Percentiles rank a stretch among this genome's conserved stretches.
phyloP scores from a whole-genome alignment of 2,888 invertebrate species.

The Megastigmus dorsalis region DNA sequence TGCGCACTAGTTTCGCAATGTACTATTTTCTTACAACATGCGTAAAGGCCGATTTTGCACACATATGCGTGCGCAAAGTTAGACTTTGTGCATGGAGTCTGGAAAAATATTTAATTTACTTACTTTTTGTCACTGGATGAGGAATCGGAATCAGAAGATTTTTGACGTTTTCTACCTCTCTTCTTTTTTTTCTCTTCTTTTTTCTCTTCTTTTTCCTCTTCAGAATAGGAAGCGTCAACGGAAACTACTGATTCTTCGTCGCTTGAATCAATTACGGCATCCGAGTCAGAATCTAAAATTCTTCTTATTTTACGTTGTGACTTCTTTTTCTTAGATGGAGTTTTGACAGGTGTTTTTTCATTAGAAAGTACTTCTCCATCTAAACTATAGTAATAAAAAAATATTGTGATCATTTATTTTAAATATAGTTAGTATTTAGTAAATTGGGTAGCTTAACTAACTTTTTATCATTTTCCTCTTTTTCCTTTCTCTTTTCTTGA shows the following conservation, averaged over 20 bases:
- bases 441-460: conserved; percentile 29
- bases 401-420: conserved; percentile 3
- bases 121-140: conserved; percentile 61
- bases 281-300: conserved; percentile 66
- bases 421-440: background rate
- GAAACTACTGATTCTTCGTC: conserved; percentile 14
- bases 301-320: conserved; percentile 57
- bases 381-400: background rate
- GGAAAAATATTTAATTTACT: conserved; percentile 20
- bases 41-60: no score
- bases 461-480: conserved; percentile 55
- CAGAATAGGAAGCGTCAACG: conserved; percentile 51
- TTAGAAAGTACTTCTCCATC: background rate
- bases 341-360: conserved; percentile 17
- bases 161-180: conserved; percentile 56
- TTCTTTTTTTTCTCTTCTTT: conserved; percentile 57
- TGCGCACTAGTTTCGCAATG: no score
- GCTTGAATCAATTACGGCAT: conserved; percentile 42
- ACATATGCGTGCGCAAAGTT: no score
- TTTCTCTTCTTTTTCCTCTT: conserved; percentile 26
- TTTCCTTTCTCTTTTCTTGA: conserved; percentile 54
- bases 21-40: no score
- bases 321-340: conserved; percentile 49
- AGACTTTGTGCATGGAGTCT: no score
- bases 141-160: conserved; percentile 65